These are phyloP conservation scores for Lytechinus variegatus DNA, from an alignment of 35 echinoderm and acorn worm species.

Conservation along the genomic window DNA sequence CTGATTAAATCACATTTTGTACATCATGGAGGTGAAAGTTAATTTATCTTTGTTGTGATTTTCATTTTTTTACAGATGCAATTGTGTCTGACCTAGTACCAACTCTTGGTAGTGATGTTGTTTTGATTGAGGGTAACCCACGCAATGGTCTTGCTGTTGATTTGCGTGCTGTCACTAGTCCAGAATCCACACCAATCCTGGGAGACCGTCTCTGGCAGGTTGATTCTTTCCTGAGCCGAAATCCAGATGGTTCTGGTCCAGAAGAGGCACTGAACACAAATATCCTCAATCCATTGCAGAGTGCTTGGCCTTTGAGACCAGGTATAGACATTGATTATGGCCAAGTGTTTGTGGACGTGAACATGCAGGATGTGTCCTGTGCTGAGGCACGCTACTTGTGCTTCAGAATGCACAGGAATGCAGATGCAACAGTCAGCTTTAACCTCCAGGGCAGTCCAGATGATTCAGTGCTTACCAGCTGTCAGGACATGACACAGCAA, in stretches of 20 bases:
- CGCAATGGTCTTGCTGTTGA: constrained; percentile 57
- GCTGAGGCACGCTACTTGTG: constrained; percentile 73
- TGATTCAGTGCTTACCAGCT: constrained; percentile 63
- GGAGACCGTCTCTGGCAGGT: constrained; percentile 84
- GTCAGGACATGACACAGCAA: constrained; percentile 65
- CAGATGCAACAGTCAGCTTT: constrained; percentile 68
- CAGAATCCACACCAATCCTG: constrained; percentile 59
- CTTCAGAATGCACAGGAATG: constrained; percentile 68
- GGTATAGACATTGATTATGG: constrained; percentile 67
- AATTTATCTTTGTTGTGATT: background rate
- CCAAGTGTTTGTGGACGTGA: constrained; percentile 58
- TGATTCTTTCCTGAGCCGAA: constrained; percentile 64
- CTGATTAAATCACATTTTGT: too few species aligned
- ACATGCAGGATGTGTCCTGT: constrained; percentile 72
- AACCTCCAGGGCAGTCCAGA: constrained; percentile 73
- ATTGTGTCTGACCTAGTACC: constrained; percentile 64
- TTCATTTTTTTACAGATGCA: constrained; percentile 68
- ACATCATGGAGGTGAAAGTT: background rate
- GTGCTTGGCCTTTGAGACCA: constrained; percentile 56
- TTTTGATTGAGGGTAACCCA: constrained; percentile 64
- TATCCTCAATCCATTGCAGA: constrained; percentile 61
- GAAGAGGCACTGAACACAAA: constrained; percentile 55
- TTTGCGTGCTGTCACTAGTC: constrained; percentile 49
- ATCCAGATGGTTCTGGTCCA: constrained; percentile 58
- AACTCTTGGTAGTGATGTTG: constrained; percentile 41